A percentile compares a stretch with the other conserved stretches of the same genome.
phyloP scores from a whole-genome alignment of 2,888 invertebrate genomes.

The Prosopocoilus inquinatus region DNA sequence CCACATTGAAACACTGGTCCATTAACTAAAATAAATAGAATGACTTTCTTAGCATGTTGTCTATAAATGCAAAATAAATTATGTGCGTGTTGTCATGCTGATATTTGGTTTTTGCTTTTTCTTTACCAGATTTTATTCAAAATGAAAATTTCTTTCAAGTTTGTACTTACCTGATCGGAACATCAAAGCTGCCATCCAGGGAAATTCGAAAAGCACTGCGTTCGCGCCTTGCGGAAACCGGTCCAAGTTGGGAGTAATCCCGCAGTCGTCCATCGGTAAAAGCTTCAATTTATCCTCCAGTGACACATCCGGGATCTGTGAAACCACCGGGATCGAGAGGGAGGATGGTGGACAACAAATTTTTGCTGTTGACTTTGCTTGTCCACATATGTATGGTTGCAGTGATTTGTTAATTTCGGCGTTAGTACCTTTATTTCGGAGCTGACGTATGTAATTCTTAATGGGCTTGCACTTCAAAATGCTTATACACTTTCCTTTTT shows the following conservation, averaged over 20 bases:
- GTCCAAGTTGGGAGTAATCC: conserved; percentile 39
- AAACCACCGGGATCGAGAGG: conserved; percentile 20
- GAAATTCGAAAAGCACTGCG: conserved; percentile 64
- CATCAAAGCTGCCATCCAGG: conserved; percentile 74
- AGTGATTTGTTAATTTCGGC: not conserved
- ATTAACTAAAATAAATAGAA: too few relatives aligned
- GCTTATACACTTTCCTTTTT: conserved; percentile 2
- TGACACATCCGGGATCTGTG: conserved; percentile 35
- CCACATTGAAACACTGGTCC: conserved; percentile 40
- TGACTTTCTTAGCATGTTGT: too few relatives aligned
- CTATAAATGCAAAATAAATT: too few relatives aligned
- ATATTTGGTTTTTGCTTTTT: too few relatives aligned
- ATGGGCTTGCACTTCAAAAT: conserved; percentile 2
- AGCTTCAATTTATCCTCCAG: conserved; percentile 36
- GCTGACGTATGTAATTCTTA: not conserved
- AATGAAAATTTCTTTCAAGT: not conserved
- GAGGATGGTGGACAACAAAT: conserved; percentile 23
- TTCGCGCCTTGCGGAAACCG: conserved; percentile 54
- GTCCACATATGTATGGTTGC: conserved; percentile 3
- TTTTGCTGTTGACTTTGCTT: not conserved
- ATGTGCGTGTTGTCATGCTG: too few relatives aligned
- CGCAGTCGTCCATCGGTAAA: conserved; percentile 53
- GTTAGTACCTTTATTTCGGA: not conserved
- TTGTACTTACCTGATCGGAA: conserved; percentile 46
- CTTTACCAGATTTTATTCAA: not conserved